A percentile compares a stretch with the other conserved stretches of the same genome.
Evolutionary conservation across 2,888 invertebrate species (phyloP).

Genomic region (Odontothrips loti): DNA sequence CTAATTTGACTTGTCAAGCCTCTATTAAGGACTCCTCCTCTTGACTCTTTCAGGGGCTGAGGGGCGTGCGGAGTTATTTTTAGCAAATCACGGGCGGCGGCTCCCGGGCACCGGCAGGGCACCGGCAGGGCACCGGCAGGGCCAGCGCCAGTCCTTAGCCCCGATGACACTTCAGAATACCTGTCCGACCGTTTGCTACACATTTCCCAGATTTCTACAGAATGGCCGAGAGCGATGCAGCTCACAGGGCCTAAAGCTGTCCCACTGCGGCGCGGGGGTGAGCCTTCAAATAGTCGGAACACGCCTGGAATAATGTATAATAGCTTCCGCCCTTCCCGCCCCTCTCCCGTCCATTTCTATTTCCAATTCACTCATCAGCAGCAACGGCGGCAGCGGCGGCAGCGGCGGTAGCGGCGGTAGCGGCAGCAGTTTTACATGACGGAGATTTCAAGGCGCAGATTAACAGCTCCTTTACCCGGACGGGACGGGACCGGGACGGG

Average conservation of each 20-base stretch:
- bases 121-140: not conserved
- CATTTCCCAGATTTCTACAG: too few species aligned
- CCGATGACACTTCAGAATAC: not conserved
- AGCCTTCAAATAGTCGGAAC: too few species aligned
- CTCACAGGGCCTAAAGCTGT: too few species aligned
- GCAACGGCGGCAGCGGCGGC: too few species aligned
- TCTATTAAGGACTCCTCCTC: not conserved
- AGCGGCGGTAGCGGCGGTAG: too few species aligned
- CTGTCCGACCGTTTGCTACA: not conserved
- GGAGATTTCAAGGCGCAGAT: constrained; percentile 15
- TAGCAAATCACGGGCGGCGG: not conserved
- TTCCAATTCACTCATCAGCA: constrained; percentile 13
- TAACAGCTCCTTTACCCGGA: constrained; percentile 1
- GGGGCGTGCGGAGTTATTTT: not conserved
- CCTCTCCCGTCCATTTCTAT: not conserved
- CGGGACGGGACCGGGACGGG: not conserved
- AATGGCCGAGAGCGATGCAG: too few species aligned
- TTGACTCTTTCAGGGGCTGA: too few species aligned
- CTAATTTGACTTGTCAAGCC: constrained; percentile 1
- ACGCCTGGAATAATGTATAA: not conserved
- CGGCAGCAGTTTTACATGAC: constrained; percentile 1
- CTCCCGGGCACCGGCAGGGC: not conserved
- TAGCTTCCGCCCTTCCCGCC: not conserved
- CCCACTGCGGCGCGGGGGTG: too few species aligned
- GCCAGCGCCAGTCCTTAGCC: constrained; percentile 1